These are phyloP conservation scores for Minunthozetes semirufus DNA, from an alignment of 2,888 invertebrate species.

Conservation along the genomic window DNA sequence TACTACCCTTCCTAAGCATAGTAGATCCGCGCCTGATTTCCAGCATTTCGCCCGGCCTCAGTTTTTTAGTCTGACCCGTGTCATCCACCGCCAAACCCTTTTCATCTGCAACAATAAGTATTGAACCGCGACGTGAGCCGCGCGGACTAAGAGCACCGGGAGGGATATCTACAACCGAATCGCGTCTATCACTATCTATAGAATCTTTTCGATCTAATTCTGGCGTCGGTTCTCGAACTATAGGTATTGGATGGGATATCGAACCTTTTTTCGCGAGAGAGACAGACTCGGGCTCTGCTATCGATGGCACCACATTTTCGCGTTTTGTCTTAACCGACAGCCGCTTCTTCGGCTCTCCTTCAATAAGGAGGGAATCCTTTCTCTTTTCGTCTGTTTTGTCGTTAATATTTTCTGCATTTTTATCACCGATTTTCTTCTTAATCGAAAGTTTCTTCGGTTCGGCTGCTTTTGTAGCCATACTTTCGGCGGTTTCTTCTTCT, in stretches of 20 bases:
- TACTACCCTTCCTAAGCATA: constrained; percentile 38
- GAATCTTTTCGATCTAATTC: constrained; percentile 28
- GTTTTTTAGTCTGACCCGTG: constrained; percentile 44
- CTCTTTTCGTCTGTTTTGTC: background rate
- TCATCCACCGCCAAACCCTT: constrained; percentile 45
- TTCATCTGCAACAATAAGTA: constrained; percentile 43
- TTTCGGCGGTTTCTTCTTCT: background rate
- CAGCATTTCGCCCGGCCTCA: constrained; percentile 45
- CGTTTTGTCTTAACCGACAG: background rate
- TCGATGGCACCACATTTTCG: background rate
- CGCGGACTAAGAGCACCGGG: background rate
- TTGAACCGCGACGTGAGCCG: constrained; percentile 35
- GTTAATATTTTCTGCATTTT: constrained; percentile 19
- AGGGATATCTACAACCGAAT: constrained; percentile 25
- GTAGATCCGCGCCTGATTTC: constrained; percentile 42
- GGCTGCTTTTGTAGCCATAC: background rate
- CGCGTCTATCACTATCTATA: constrained; percentile 35
- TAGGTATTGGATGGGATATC: constrained; percentile 6
- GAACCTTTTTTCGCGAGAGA: constrained; percentile 13
- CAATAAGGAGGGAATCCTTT: constrained; percentile 9
- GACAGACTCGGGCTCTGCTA: background rate
- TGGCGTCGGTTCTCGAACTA: constrained; percentile 22
- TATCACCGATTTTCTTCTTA: constrained; percentile 24
- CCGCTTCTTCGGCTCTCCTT: background rate
- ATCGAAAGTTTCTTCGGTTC: constrained; percentile 26